Conservation (phyloP, 2,888 invertebrate genomes). For the Plagodis dolabraria region DNA sequence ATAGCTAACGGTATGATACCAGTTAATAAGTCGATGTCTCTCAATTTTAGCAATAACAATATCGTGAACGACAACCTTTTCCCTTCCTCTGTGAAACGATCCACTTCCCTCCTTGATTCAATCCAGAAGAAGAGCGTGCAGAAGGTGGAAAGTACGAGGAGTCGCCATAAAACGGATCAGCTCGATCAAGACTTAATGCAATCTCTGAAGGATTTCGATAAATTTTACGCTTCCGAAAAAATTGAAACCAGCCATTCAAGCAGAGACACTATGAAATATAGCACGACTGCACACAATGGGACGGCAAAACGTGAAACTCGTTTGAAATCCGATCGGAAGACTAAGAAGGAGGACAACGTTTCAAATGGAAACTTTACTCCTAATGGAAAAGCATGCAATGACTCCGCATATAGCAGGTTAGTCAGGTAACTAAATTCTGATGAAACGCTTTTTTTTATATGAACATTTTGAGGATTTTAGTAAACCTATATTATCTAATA, state of each 20-base stretch:
- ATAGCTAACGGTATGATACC: slow-evolving; percentile 67
- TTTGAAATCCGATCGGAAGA: slow-evolving; percentile 63
- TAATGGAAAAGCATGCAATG: slow-evolving; percentile 77
- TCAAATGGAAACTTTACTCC: slow-evolving; percentile 72
- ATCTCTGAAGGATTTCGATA: slow-evolving; percentile 80
- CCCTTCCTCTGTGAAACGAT: slow-evolving; percentile 83
- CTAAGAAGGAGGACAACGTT: slow-evolving; percentile 61
- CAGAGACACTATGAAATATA: slow-evolving; percentile 57
- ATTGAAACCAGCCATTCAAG: slow-evolving; percentile 56
- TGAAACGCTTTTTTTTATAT: neutral
- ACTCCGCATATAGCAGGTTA: slow-evolving; percentile 95
- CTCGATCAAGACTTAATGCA: slow-evolving; percentile 80
- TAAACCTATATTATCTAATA: neutral
- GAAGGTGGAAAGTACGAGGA: slow-evolving; percentile 67
- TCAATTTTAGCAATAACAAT: slow-evolving; percentile 85
- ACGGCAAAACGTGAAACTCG: slow-evolving; percentile 63
- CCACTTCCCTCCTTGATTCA: slow-evolving; percentile 84
- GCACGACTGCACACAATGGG: slow-evolving; percentile 50
- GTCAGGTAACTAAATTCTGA: slow-evolving; percentile 66
- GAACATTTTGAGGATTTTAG: neutral
- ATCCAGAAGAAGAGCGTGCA: slow-evolving; percentile 70
- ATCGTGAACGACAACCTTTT: slow-evolving; percentile 74
- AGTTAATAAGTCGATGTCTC: slow-evolving; percentile 82
- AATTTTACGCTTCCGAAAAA: slow-evolving; percentile 75
- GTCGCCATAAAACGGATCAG: slow-evolving; percentile 75